Conservation (phyloP, 2,797 vertebrate species). For the Remorina albescens region DNA sequence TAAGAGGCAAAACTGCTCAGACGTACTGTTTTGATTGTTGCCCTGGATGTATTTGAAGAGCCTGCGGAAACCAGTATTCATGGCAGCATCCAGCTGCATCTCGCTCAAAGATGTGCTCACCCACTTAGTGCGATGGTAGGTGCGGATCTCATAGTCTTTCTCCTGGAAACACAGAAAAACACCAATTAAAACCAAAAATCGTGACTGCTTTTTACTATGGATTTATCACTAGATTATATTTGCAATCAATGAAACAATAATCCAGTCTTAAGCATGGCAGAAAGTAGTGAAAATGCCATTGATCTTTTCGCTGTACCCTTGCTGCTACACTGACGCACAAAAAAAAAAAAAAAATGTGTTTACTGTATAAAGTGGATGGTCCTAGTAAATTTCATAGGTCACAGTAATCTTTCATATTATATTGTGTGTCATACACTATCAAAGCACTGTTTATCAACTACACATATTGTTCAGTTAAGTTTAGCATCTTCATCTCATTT, state of each 20-base stretch:
- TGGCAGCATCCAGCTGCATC: constrained; percentile 70
- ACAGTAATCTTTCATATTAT: too few species aligned
- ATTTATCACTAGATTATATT: background rate
- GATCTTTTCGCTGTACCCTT: too few species aligned
- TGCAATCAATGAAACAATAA: too few species aligned
- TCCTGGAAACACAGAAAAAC: constrained; percentile 52
- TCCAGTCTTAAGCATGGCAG: background rate
- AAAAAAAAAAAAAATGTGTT: too few species aligned
- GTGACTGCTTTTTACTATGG: background rate
- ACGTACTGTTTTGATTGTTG: constrained; percentile 82
- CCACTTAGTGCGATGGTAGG: constrained; percentile 81
- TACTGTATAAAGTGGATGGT: too few species aligned
- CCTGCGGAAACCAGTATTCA: constrained; percentile 74
- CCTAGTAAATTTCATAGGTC: too few species aligned
- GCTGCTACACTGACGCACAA: too few species aligned
- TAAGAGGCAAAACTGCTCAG: background rate
- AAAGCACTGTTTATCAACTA: too few species aligned
- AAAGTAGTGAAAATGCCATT: background rate
- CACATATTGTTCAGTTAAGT: too few species aligned
- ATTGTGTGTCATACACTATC: too few species aligned
- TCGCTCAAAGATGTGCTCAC: constrained; percentile 79
- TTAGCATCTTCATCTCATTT: too few species aligned
- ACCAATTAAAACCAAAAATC: background rate
- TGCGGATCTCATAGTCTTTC: constrained; percentile 84
- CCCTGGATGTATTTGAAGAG: constrained; percentile 87